Evolutionary conservation across 2,797 vertebrate genomes (phyloP).

Genomic region (Acomys russatus): DNA sequence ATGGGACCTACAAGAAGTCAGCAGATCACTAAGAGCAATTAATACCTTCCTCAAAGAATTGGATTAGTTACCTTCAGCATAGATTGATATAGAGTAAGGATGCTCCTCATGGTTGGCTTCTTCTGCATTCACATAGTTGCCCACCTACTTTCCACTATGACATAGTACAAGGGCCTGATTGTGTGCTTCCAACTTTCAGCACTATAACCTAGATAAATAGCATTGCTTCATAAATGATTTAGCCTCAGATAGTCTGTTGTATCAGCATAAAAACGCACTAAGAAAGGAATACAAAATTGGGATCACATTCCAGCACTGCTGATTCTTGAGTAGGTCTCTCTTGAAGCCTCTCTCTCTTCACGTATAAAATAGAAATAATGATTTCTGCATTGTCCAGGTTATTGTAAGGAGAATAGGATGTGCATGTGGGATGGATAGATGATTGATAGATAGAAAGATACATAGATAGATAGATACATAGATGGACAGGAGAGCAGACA

Average conservation of each 20-base stretch:
- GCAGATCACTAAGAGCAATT: not conserved
- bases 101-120: not conserved
- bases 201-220: not conserved
- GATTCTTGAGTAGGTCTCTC: not conserved
- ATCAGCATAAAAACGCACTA: not conserved
- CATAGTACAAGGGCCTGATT: not conserved
- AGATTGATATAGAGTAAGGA: not conserved
- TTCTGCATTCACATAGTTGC: not conserved
- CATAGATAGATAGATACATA: too few species aligned
- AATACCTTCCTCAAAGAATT: not conserved
- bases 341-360: slow-evolving; percentile 5
- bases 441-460: too few species aligned
- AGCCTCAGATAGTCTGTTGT: not conserved
- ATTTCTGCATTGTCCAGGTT: not conserved
- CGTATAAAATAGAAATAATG: not conserved
- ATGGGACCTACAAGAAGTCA: not conserved
- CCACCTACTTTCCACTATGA: not conserved
- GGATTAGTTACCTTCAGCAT: not conserved
- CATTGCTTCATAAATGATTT: not conserved
- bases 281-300: too few species aligned
- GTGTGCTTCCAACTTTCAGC: not conserved
- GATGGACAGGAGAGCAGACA: too few species aligned
- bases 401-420: not conserved
- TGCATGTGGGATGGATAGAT: not conserved
- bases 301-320: too few species aligned